phyloP scores from a whole-genome alignment of 2,113 vertebrate species.

The Erythrocercus mccallii region DNA sequence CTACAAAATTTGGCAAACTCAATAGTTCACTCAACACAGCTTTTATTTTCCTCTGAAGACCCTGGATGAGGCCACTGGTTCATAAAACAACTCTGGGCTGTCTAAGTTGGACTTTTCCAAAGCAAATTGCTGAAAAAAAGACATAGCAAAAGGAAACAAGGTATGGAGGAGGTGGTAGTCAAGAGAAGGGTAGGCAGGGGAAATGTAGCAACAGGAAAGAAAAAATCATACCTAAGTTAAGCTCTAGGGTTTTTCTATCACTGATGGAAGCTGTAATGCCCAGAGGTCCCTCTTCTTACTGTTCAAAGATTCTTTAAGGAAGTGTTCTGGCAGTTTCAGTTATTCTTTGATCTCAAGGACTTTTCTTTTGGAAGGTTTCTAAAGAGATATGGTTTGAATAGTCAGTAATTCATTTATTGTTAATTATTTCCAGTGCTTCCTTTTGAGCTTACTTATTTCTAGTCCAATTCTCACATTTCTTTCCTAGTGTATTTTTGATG shows the following conservation, averaged over 20 bases:
- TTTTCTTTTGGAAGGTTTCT: background rate
- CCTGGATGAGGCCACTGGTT: background rate
- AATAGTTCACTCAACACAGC: background rate
- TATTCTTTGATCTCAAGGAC: background rate
- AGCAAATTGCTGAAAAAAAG: background rate
- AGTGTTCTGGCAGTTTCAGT: background rate
- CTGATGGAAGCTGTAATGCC: background rate
- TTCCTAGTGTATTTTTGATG: background rate
- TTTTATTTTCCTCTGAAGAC: background rate
- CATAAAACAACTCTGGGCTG: fast-evolving
- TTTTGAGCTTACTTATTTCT: background rate
- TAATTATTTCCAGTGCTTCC: background rate
- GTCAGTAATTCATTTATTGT: background rate
- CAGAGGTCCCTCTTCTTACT: background rate
- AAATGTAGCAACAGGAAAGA: background rate
- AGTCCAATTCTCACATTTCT: background rate
- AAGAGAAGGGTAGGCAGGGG: background rate
- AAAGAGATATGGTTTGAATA: background rate
- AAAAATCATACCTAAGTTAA: background rate
- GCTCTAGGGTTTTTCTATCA: background rate
- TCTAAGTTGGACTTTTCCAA: background rate
- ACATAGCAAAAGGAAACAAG: background rate
- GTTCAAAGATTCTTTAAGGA: background rate
- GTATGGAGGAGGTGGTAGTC: background rate
- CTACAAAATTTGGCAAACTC: background rate